Percentiles rank a stretch among this genome's conserved stretches.
Conservation (phyloP, 1,140 invertebrate genomes). For the Drosophila virilis region DNA sequence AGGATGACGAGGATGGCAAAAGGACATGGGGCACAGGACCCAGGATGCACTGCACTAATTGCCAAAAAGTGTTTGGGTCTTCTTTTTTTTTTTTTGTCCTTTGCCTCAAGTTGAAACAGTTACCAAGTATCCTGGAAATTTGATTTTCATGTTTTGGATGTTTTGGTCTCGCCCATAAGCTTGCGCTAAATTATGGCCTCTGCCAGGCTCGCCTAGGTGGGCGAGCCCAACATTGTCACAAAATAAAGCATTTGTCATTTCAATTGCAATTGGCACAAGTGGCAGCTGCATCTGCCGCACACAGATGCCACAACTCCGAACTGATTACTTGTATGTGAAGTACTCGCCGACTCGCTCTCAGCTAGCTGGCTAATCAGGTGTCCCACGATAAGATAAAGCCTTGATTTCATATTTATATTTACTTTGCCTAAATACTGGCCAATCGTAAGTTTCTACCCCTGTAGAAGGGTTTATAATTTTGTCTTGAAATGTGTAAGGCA, state of each 20-base stretch:
- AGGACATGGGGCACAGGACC: background rate
- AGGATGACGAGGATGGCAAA: background rate
- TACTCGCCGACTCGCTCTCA: background rate
- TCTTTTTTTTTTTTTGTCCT: background rate
- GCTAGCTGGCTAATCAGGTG: conserved; percentile 1
- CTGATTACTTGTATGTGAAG: conserved; percentile 15
- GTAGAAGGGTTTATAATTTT: too few species aligned
- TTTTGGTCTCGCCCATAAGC: conserved; percentile 51
- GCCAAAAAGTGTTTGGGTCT: conserved; percentile 40
- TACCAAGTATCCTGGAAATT: conserved; percentile 50
- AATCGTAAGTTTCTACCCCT: too few species aligned
- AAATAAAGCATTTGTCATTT: conserved; percentile 46
- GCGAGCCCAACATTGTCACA: conserved; percentile 27
- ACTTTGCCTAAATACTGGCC: too few species aligned
- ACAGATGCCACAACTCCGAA: conserved; percentile 19
- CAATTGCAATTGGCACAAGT: conserved; percentile 45
- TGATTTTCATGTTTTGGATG: conserved; percentile 82
- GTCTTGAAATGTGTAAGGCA: too few species aligned
- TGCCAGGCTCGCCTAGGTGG: background rate
- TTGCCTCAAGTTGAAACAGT: conserved; percentile 7
- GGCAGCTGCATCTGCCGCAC: conserved; percentile 7
- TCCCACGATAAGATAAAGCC: background rate
- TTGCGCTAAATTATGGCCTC: conserved; percentile 46
- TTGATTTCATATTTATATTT: too few species aligned
- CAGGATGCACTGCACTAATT: conserved; percentile 29